Base-by-base conservation (phyloP, 1,140 invertebrate genomes). In the Chironomus striatipennis region DNA sequence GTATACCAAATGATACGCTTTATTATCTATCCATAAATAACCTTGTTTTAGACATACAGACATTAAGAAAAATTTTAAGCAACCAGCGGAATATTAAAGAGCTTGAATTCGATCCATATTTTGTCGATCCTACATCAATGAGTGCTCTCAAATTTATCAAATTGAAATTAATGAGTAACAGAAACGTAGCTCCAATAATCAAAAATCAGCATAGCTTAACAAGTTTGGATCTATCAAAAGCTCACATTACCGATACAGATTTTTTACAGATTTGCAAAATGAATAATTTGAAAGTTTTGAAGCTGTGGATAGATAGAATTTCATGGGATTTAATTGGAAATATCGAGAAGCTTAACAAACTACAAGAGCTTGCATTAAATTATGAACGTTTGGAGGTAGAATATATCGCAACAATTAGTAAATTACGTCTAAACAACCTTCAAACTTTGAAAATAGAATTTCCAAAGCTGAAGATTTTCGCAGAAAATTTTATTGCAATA, bases 401-500 rank as follows among this genome's bases (percentile, higher is more conserved):
- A 15, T 57, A 57, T 57, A n/a, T 57, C 12, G n/a, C 47, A 57
- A 57, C 15, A 4, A n/a, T 57, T 0, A 57, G 47, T 57, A 57
- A 57, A 57, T 10, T 57, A 15, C 12, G 12, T 5, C 47, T 57
- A 0, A 12, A 5, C 5, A n/a, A 4, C 12, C 12, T 57, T 57
- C 12, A 12, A 12, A 57, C 12, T 57, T n/a, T 57, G 5, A 57
- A 57, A 57, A 57, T 57, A n/a, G 47, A 57, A 57, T 57, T 57
- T 57, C 47, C 47, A 0, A 57, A 57, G 12, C 4, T 57, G n/a
- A 57, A 57, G n/a, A 57, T 57, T 12, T n/a, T 57, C 5, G n/a
- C 47, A 15, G 47, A 57, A 57, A 57, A n/a, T n/a, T 57, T 57
- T 57, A 57, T 57, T 15, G 47, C 47, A n/a, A 57, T 57, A n/a